Base-by-base conservation (phyloP, 53 echinoderm and acorn worm species). In the Patiria pectinifera region DNA sequence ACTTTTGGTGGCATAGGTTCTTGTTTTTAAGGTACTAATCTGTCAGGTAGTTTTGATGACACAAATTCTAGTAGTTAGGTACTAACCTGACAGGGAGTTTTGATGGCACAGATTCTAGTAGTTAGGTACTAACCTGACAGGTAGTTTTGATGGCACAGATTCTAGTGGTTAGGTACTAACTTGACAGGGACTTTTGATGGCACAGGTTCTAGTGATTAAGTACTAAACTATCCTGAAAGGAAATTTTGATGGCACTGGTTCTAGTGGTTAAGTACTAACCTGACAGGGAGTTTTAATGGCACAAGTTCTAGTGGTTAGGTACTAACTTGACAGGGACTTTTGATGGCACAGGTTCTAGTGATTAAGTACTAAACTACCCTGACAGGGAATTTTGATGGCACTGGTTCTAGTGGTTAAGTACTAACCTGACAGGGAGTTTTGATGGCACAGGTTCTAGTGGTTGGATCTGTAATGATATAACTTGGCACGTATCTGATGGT, bases 361-460 rank as follows among this genome's bases (percentile, higher is more conserved):
- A 0, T 74, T 6, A 83, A 16, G 43, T 53, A 91, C 91, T 70
- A 62, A 96, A 91, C 91, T 70, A 62, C 94, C 96, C 96, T 86
- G 79, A 89, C 78, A 85, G 15, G n/a, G 3, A 97, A 78, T 45
- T 83, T 84, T 4, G 97, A 87, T 13, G 97, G 95, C 8, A 95
- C 80, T 21, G 95, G 95, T 92, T 97, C 93, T 49, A 85, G 85
- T 18, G 24, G 22, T 74, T 5, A 83, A 16, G 43, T 53, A 91
- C 91, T 70, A 62, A 96, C 96, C 96, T 92, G 84, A 92, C 78
- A 80, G 15, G 43, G 3, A 97, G 86, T 45, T 86, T 84, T 2
- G 97, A 91, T 13, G 97, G 97, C 8, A 95, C 80, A 35, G 97
- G 95, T 92, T 97, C 93, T 58, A 85, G 85, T 14, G 97, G 97